Conservation (phyloP, 2,888 invertebrate species). For the Carpatolechia fugitivella region DNA sequence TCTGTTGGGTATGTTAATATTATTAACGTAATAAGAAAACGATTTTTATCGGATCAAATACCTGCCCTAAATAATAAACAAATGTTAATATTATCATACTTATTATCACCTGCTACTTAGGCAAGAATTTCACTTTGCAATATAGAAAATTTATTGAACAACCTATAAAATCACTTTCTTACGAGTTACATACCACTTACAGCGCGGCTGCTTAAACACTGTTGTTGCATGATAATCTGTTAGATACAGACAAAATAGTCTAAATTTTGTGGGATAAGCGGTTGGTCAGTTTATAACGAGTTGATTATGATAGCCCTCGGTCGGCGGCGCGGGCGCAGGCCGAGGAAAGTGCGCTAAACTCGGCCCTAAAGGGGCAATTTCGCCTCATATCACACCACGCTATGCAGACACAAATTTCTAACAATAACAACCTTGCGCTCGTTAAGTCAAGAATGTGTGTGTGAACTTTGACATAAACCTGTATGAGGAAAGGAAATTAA, state of each 20-base stretch:
- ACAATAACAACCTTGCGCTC: slow-evolving; percentile 21
- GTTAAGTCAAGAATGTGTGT: slow-evolving; percentile 16
- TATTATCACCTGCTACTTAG: not conserved
- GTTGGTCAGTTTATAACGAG: slow-evolving; percentile 31
- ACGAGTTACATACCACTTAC: slow-evolving; percentile 1
- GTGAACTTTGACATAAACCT: slow-evolving; percentile 20
- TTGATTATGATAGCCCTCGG: slow-evolving; percentile 32
- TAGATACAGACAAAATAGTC: slow-evolving; percentile 12
- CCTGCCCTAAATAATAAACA: no score
- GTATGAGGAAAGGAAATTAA: slow-evolving; percentile 27
- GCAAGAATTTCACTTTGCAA: not conserved
- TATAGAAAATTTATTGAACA: not conserved
- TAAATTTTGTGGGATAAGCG: slow-evolving; percentile 12
- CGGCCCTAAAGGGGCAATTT: slow-evolving; percentile 37
- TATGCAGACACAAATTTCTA: slow-evolving; percentile 21
- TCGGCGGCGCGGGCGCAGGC: slow-evolving; percentile 15
- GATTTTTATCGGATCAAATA: no score
- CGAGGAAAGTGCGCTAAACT: slow-evolving; percentile 36
- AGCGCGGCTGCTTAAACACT: slow-evolving; percentile 1
- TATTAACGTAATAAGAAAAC: no score
- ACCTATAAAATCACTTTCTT: slow-evolving; percentile 5
- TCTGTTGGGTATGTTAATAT: no score
- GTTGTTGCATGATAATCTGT: slow-evolving; percentile 6
- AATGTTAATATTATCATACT: not conserved
- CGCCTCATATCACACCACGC: slow-evolving; percentile 31